Conservation (phyloP, 1,140 invertebrate genomes). For the Papilio aristodemus region DNA sequence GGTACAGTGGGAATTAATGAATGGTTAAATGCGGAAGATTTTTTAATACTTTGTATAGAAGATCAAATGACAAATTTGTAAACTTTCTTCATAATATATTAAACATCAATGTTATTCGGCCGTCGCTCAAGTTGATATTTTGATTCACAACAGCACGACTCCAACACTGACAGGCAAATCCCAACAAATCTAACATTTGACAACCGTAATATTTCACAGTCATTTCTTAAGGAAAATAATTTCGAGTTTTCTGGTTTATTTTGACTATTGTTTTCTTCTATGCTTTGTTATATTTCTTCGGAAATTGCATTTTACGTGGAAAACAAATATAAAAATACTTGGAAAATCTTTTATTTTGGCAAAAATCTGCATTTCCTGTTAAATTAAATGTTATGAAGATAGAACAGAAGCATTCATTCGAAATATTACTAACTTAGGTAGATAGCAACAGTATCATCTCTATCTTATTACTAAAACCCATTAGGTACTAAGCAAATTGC, state of each 20-base stretch:
- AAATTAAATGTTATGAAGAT: no score
- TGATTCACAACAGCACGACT: neutral
- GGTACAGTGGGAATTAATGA: no score
- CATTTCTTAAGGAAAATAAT: slow-evolving; percentile 14
- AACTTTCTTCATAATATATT: neutral
- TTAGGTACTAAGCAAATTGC: slow-evolving; percentile 2
- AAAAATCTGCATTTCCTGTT: no score
- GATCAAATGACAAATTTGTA: no score
- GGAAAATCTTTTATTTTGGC: no score
- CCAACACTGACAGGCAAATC: neutral
- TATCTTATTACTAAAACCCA: neutral
- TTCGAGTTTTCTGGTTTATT: neutral
- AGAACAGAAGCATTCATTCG: no score
- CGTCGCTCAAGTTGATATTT: slow-evolving; percentile 14
- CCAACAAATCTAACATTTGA: slow-evolving; percentile 16
- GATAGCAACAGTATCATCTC: neutral
- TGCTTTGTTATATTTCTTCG: neutral
- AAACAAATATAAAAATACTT: no score
- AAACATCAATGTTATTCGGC: neutral
- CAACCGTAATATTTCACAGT: slow-evolving; percentile 19
- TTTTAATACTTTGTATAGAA: no score
- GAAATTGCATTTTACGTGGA: neutral
- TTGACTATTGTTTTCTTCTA: neutral
- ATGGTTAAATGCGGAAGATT: no score
- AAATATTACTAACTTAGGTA: slow-evolving; percentile 6